Conservation (phyloP, 2,113 vertebrate genomes). For the Trematocara macrostoma region DNA sequence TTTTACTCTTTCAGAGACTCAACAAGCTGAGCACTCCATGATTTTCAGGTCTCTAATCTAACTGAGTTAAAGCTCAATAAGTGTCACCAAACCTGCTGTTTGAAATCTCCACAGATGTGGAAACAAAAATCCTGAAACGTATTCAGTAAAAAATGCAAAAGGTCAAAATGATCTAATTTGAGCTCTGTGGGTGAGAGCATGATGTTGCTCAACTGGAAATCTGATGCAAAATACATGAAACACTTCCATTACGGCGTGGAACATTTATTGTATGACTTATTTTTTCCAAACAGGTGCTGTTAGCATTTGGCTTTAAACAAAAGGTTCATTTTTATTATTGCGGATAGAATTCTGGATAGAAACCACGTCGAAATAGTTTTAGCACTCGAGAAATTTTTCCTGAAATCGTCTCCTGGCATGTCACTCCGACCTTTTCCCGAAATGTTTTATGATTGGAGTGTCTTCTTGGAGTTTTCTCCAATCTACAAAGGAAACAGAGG, state of each 20-base stretch:
- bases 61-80: not conserved
- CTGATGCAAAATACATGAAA: not conserved
- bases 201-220: not conserved
- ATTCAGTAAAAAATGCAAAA: not conserved
- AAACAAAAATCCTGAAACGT: not conserved
- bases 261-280: not conserved
- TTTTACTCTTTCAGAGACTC: not conserved
- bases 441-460: not conserved
- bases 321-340: not conserved
- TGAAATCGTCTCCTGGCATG: not conserved
- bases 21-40: not conserved
- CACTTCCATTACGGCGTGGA: rapidly evolving
- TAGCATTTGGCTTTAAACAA: not conserved
- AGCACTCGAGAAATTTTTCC: not conserved
- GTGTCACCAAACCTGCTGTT: not conserved
- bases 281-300: not conserved
- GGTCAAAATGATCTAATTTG: not conserved
- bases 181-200: not conserved
- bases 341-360: rapidly evolving
- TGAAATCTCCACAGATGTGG: not conserved
- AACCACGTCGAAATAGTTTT: not conserved
- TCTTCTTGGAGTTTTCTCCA: not conserved
- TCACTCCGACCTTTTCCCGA: not conserved
- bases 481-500: not conserved
- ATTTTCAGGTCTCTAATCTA: not conserved